phyloP scores from a whole-genome alignment of 2,797 vertebrate genomes.

The Bothrops alternatus region DNA sequence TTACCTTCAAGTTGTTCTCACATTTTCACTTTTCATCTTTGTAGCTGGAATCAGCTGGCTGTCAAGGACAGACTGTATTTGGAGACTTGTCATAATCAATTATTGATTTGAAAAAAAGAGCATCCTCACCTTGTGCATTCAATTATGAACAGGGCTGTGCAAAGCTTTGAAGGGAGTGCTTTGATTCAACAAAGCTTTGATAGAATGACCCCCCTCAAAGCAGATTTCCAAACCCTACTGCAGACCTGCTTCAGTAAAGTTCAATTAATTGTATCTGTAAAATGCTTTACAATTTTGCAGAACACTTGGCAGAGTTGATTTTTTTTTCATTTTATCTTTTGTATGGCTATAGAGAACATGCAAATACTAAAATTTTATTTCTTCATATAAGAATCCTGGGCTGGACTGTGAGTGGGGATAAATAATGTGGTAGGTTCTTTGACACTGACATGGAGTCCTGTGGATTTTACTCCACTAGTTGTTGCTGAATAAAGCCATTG shows the following conservation, averaged over 20 bases:
- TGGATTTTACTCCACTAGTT: not conserved
- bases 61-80: not conserved
- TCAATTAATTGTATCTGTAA: not conserved
- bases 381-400: not conserved
- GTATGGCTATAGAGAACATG: not conserved
- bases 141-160: not conserved
- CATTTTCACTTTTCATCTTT: not conserved
- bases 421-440: not conserved
- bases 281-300: not conserved
- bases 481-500: not conserved
- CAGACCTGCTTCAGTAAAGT: not conserved
- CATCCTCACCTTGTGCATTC: not conserved
- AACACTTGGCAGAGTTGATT: not conserved
- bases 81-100: not conserved
- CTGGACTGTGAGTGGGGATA: not conserved
- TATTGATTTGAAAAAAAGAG: not conserved
- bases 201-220: not conserved
- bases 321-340: not conserved
- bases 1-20: not conserved
- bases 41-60: not conserved
- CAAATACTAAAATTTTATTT: not conserved
- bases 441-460: not conserved
- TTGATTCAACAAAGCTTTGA: not conserved
- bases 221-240: not conserved
- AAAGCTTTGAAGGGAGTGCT: not conserved